Evolutionary conservation across 2,888 invertebrate genomes (phyloP), one percentile per base, ranked within the genome.

Genomic region (Alsophila aescularia): DNA sequence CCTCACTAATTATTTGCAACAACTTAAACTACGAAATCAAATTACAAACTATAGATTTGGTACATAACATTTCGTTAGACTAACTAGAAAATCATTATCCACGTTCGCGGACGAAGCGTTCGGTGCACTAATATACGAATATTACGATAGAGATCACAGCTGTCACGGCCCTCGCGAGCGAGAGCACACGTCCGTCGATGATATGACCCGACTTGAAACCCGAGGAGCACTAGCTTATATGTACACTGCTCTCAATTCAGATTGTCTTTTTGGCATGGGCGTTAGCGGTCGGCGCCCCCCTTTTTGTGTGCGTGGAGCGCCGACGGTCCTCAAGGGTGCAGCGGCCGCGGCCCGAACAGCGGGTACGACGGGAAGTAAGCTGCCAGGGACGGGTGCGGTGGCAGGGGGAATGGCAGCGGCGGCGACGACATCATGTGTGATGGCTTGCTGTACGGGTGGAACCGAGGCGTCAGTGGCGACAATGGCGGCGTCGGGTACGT

Each of bases 401-500:
- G 93, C 68, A 95, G 88, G 44, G 94, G 94, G 74, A 95, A 92
- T 58, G 94, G 94, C 60, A 94, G 93, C 51, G 93, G 93, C 43
- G 95, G 89, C 1, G 95, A 94, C 10, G 95, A 95, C 52, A 95
- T 93, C 79, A 96, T 79, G 77, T 95, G 93, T 65, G 96, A 94
- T 55, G 97, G 96, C 91, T 98, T 98, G 67, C 95, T 94, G 80
- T 98, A 98, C 0, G 98, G 98, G 86, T 98, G 98, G 88, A 96
- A 98, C 57, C 98, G 93, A 5, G 93, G 93, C 14, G 95, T 95
- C 48, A 98, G 91, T 1, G 98, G 96, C 68, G 97, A 97, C 54
- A 98, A 84, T 10, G 98, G 98, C 13, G 98, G 98, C 41, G 98
- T 97, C 5, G 98, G 98, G 82, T 98, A 98, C 47, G 96, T 94